Evolutionary conservation across 2,113 vertebrate genomes (phyloP), one percentile per base, ranked within the genome.

Genomic region (Ancistrus triradiatus): DNA sequence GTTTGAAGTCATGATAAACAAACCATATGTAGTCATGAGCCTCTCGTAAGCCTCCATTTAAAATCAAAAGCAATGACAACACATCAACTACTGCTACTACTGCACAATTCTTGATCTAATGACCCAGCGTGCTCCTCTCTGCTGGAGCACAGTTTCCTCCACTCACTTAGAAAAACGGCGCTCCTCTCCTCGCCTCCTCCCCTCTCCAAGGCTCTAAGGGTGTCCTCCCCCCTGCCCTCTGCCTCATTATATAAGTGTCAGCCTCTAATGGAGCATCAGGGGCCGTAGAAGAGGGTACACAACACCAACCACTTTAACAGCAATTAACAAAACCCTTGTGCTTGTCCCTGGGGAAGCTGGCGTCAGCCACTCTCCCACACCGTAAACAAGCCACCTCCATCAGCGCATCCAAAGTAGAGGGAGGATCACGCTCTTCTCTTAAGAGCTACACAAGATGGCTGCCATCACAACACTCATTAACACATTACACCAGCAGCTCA

Each of bases 281-380:
- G 86, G 78, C 87, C 85, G 84, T 86, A 84, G 84, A 85, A n/a
- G 87, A 87, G 85, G 82, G 84, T n/a, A n/a, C n/a, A 89, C 84
- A 87, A 82, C 85, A 89, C 88, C 85, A n/a, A 84, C 87, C 85
- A 86, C 85, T 86, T 90, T 90, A 92, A 88, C 89, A 91, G 90
- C 88, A 92, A 92, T 93, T 92, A 92, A n/a, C n/a, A n/a, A n/a
- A n/a, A 93, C 91, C 88, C 86, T 86, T 88, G 84, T 83, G 83
- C 84, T n/a, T 74, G 68, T 89, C 90, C 89, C 88, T 69, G 68
- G 88, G 87, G 90, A 89, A 78, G 84, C 78, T 81, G 84, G 87
- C 85, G 89, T 90, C 90, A 90, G 87, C 85, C 86, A 85, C 84
- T 90, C 87, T 86, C 85, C 88, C 90, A 87, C 90, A 88, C 85